phyloP scores from a whole-genome alignment of 2,113 vertebrate species.

The Gallinago undulata region DNA sequence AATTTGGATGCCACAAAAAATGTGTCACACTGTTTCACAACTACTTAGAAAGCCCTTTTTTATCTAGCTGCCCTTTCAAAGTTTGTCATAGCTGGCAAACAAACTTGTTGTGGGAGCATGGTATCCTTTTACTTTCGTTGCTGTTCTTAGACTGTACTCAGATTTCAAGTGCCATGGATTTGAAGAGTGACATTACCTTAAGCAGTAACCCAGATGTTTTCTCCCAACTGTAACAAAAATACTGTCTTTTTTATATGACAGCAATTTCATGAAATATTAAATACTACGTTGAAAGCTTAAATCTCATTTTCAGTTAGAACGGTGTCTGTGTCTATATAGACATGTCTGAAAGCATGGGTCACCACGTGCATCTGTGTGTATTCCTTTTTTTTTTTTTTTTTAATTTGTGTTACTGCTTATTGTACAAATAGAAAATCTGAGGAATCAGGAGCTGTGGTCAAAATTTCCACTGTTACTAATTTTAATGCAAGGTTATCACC shows the following conservation, averaged over 20 bases:
- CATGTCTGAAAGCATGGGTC: not conserved
- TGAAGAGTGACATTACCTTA: not conserved
- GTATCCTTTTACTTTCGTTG: not conserved
- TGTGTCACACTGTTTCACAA: not conserved
- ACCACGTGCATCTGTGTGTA: not conserved
- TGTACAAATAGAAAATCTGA: not conserved
- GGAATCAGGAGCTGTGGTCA: not conserved
- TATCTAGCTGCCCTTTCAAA: not conserved
- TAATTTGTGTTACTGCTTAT: not conserved
- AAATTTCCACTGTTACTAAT: not conserved
- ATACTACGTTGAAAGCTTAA: not conserved
- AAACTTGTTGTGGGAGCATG: not conserved
- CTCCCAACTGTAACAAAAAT: not conserved
- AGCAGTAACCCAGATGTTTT: not conserved
- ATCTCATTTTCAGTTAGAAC: not conserved
- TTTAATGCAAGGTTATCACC: not conserved
- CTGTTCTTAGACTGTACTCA: not conserved
- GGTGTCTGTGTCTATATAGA: not conserved
- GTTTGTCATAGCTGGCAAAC: not conserved
- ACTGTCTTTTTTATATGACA: not conserved
- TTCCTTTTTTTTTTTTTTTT: not conserved
- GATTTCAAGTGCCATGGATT: not conserved
- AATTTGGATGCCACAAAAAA: not conserved
- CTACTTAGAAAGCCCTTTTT: not conserved
- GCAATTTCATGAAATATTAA: not conserved